phyloP scores from a whole-genome alignment of 2,113 vertebrate species.

The Thunnus maccoyii region DNA sequence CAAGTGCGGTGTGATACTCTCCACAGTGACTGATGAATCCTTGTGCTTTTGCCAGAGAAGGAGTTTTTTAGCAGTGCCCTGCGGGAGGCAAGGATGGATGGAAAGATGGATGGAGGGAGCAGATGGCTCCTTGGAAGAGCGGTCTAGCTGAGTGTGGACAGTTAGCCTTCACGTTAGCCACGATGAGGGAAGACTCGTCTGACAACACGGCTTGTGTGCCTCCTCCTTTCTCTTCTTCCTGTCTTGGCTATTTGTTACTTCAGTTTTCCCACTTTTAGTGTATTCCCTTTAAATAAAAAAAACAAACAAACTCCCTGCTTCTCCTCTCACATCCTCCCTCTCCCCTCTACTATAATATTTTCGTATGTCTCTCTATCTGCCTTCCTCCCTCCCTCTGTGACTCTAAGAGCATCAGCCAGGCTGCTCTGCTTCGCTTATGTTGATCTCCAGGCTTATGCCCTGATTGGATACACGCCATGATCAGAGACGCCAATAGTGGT shows the following conservation, averaged over 20 bases:
- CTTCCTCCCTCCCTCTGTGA: conserved; percentile 75
- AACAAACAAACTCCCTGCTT: not conserved
- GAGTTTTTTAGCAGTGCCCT: conserved; percentile 33
- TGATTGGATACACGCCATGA: conserved; percentile 89
- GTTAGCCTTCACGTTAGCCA: conserved; percentile 63
- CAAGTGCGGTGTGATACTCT: conserved; percentile 67
- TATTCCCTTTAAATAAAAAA: not conserved
- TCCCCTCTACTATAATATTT: conserved; percentile 38
- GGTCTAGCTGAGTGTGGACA: conserved; percentile 53
- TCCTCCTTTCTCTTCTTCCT: conserved; percentile 37
- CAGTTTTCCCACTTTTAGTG: conserved; percentile 10
- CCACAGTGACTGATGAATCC: conserved; percentile 72
- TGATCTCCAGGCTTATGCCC: conserved; percentile 86
- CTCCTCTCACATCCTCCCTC: conserved; percentile 35
- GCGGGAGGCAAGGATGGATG: conserved; percentile 46
- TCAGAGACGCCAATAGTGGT: conserved; percentile 88
- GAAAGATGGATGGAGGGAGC: conserved; percentile 44
- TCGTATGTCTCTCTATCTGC: conserved; percentile 48
- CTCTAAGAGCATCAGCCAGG: conserved; percentile 84
- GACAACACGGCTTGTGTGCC: conserved; percentile 53
- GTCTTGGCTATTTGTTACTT: conserved; percentile 21
- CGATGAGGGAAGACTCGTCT: conserved; percentile 59
- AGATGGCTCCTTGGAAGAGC: conserved; percentile 62
- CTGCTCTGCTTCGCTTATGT: conserved; percentile 91
- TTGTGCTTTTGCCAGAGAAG: conserved; percentile 45